Evolutionary conservation across 2,113 vertebrate species (phyloP).

Genomic region (Sporophila hypoxantha): DNA sequence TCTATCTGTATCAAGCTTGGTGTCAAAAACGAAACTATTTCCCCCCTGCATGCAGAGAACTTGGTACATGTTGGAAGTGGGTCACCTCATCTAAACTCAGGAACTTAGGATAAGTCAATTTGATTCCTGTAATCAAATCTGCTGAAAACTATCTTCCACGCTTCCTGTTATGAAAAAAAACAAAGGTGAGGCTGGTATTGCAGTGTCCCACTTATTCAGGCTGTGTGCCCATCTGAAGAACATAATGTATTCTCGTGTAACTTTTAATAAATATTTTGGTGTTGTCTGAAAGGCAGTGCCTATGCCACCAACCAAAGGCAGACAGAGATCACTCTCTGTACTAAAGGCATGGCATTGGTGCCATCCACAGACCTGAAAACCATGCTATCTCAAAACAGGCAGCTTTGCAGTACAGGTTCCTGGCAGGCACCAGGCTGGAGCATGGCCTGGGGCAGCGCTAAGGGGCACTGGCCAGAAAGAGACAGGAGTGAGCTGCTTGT

Average conservation of each 20-base stretch:
- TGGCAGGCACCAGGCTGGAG: not conserved
- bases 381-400: not conserved
- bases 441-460: not conserved
- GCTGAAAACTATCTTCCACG: not conserved
- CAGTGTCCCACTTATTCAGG: not conserved
- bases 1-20: not conserved
- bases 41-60: not conserved
- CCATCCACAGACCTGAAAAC: accelerated
- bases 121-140: not conserved
- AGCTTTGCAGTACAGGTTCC: not conserved
- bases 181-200: not conserved
- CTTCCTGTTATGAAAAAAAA: not conserved
- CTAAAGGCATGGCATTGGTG: not conserved
- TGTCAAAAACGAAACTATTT: not conserved
- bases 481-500: not conserved
- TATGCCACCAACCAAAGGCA: not conserved
- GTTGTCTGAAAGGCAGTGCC: not conserved
- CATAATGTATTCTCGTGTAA: not conserved
- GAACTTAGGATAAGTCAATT: not conserved
- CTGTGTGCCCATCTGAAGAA: not conserved
- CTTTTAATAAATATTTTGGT: not conserved
- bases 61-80: not conserved
- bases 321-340: not conserved
- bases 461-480: accelerated
- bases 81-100: not conserved